Conservation (phyloP, 2,797 vertebrate genomes). For the Micromesistius poutassou region DNA sequence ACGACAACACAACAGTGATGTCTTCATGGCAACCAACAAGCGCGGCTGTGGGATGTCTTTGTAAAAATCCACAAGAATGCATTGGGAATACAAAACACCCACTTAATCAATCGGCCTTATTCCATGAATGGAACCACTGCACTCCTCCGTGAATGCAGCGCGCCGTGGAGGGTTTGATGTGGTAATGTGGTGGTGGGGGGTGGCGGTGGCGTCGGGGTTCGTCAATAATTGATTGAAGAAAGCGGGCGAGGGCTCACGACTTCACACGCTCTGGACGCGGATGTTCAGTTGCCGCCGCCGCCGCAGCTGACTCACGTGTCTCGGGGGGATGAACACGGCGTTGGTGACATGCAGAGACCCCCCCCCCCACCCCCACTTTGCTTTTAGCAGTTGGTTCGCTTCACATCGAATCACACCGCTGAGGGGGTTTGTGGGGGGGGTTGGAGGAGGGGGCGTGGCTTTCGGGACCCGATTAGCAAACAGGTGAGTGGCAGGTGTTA, state of each 20-base stretch:
- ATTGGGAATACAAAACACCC: neutral
- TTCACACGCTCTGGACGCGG: neutral
- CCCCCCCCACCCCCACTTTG: no score
- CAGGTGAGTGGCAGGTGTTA: no score
- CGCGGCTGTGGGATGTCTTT: neutral
- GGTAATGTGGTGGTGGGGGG: neutral
- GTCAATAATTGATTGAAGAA: conserved; percentile 1
- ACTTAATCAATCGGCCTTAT: neutral
- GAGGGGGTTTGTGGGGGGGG: no score
- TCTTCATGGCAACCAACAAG: neutral
- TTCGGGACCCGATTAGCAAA: no score
- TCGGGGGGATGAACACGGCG: neutral
- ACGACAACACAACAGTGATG: neutral
- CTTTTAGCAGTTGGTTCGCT: neutral
- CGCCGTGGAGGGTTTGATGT: neutral
- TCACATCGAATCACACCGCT: no score
- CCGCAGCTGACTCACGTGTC: neutral
- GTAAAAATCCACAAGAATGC: neutral
- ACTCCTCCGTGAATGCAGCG: neutral
- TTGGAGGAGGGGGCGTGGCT: no score
- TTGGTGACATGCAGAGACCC: neutral
- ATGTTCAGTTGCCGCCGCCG: no score
- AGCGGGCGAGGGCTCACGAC: neutral
- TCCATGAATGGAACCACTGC: neutral
- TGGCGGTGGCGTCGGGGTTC: no score